Base-by-base conservation (phyloP, 2,797 vertebrate genomes). In the Pseudochaenichthys georgianus region DNA sequence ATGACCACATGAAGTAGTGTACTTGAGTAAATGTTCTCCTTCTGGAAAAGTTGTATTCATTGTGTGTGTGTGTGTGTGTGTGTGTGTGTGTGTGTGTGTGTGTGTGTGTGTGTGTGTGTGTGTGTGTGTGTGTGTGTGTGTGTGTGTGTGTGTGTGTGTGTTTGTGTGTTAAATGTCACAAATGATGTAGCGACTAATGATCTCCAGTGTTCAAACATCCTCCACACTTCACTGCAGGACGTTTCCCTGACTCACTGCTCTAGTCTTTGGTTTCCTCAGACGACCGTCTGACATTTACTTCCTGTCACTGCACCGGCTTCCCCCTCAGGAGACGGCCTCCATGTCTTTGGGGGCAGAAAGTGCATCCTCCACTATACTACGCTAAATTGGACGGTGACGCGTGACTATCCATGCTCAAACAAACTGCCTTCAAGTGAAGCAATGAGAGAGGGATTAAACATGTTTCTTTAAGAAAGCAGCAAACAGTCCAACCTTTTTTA, bases 221-320 rank as follows among this genome's bases (percentile, higher is more conserved):
- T 83, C 77, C 59, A 15, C 60, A 10, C 52, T 21, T 53, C 80
- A 53, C 78, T 46, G 77, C 77, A 64, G 70, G 64, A 69, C 13
- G 55, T 51, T 69, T 1, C 59, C 0, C 28, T 91, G 88, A 89
- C 81, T 92, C 90, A 93, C 63, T 77, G 77, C 51, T 62, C 76
- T 4, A 53, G 67, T 54, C 59, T 59, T 21, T 21, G 21, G 21
- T 21, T 70, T 73, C 68, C 64, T 16, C 46, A 48, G 82, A 74
- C 78, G 81, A 76, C 64, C 17, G 70, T 68, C 70, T 92, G 91
- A 92, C 91, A 89, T 91, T 88, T 92, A 81, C 73, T 66, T 75
- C 64, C 68, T 16, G 73, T 75, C 85, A 77, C 63, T 38, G 43
- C 64, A 82, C 77, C 79, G 78, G 75, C 75, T 73, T 85, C 84